Base-by-base conservation (phyloP, 64 coral and sea anemone species). In the Actinia tenebrosa region DNA sequence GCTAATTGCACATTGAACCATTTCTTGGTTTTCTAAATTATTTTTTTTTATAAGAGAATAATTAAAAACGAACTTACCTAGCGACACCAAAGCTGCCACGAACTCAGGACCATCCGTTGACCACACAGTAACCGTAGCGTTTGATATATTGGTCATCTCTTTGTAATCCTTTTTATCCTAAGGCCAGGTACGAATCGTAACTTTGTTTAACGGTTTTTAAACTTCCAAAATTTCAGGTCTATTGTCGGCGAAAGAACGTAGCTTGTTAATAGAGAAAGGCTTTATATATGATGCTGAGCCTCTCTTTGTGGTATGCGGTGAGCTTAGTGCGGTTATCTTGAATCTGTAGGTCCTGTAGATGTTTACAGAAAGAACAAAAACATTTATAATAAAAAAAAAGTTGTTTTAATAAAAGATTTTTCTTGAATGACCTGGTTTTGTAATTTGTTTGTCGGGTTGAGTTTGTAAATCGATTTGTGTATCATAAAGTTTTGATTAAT, bases 11-110 rank as follows among this genome's bases (percentile, higher is more conserved):
- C 30, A 37, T 37, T 37, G 61, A 37, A 37, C 30, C 30, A 37
- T 37, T 37, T 37, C 30, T 37, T 37, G 30, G 1, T 0, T 37
- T 5, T 64, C 17, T 64, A 18, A 3, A 10, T 64, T 64, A 4
- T 64, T 64, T 64, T 5, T 64, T 16, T 16, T 18, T 16, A 62
- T 62, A 62, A 16, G 10, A 16, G 10, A 19, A 64, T 10, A 19
- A 64, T 3, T 17, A 78, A 2, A 27, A 9, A 85, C 55, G 16
- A 11, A 79, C 87, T 80, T 79, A 88, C 87, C 87, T 58, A 88
- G 27, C 50, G 78, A 78, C 16, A 88, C 50, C 19, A 88, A 19
- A 14, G 77, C 52, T 25, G 54, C 77, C 53, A 88, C 37, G n/a
- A 88, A 88, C 79, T 88, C 87, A 44, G 50, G 25, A 7, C 87